These are phyloP conservation scores for Okapia johnstoni DNA, from an alignment of 2,113 vertebrate genomes.

Conservation along the genomic window DNA sequence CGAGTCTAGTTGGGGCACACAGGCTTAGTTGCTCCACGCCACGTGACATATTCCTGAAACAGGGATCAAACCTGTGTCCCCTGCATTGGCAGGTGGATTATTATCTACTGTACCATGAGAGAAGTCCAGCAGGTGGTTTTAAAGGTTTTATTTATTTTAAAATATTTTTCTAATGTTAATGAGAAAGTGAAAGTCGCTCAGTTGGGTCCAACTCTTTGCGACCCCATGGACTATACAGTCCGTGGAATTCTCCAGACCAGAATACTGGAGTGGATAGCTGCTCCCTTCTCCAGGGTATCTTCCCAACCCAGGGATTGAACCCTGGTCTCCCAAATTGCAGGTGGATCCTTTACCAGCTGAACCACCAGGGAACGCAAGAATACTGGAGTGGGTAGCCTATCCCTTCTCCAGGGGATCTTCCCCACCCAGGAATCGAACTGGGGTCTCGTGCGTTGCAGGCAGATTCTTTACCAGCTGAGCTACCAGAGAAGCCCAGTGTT, in stretches of 20 bases:
- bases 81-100: neutral
- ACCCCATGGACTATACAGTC: neutral
- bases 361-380: neutral
- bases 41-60: neutral
- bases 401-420: neutral
- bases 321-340: neutral
- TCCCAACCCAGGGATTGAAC: neutral
- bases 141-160: neutral
- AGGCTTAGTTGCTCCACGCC: neutral
- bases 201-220: neutral
- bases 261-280: neutral
- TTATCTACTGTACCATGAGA: neutral
- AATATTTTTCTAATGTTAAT: neutral
- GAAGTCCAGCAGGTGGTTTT: neutral
- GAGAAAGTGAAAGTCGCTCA: neutral
- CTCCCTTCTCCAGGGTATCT: neutral
- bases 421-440: neutral
- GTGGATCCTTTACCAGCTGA: neutral
- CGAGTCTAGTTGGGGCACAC: fast-evolving
- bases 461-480: neutral
- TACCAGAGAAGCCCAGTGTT: neutral
- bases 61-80: neutral
- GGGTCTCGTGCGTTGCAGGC: neutral
- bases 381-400: neutral
- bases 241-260: neutral